Evolutionary conservation across 2,113 vertebrate genomes (phyloP), one percentile per base, ranked within the genome.

Genomic region (Carollia perspicillata): DNA sequence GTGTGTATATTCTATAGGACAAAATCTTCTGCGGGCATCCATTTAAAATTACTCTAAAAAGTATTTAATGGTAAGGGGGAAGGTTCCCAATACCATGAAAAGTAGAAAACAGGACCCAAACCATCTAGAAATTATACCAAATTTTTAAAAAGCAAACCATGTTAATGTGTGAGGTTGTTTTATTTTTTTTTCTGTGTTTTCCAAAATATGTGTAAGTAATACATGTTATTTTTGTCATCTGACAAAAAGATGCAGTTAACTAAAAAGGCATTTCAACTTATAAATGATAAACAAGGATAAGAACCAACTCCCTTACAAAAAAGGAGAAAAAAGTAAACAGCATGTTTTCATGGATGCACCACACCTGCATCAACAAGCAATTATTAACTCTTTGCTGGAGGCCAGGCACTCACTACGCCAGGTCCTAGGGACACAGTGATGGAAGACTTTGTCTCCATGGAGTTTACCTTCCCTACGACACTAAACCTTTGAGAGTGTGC

Each of bases 51-150:
- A 91, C 84, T 91, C 80, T 55, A 68, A 72, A 84, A 8, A 74
- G 51, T 58, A 90, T 33, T 71, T 44, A 78, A 68, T 37, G 18
- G n/a, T 86, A 63, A 92, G 28, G 18, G 17, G n/a, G 4, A 74
- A 72, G 18, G 22, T 35, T 85, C 17, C 40, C 86, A 81, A 89
- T 53, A 72, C 7, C 89, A 72, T n/a, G 2, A n/a, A 42, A 89
- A 93, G 40, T 28, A 3, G 40, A 94, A 94, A 94, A 89, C 6
- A 49, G 16, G 6, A 84, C 81, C 14, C 17, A 89, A 78, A 79
- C 14, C 22, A 92, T 49, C 69, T 93, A 72, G 42, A 94, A 95
- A 92, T 44, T 42, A 90, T 80, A 69, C 11, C 49, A 89, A 91
- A 58, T 63, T 28, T 63, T 63, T 63, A 1, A 8, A 85, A 84